phyloP scores from a whole-genome alignment of 2,888 invertebrate genomes.

The Noctua janthe region DNA sequence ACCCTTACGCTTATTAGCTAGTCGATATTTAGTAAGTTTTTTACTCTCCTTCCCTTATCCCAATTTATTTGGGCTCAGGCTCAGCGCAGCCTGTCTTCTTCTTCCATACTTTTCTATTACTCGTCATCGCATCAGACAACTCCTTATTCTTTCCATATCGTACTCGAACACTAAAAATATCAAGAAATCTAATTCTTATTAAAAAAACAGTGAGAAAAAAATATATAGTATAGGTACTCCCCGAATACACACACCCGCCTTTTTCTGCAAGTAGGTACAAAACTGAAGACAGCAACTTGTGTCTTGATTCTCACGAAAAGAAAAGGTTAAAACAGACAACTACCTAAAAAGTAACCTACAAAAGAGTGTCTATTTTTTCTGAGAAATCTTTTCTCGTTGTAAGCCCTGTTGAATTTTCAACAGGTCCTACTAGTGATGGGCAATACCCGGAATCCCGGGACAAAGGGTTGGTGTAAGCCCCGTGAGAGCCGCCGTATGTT shows the following conservation, averaged over 20 bases:
- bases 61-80: too few relatives aligned
- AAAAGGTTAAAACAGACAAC: not conserved
- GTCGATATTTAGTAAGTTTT: not conserved
- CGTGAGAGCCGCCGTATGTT: conserved; percentile 30
- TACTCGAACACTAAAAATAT: not conserved
- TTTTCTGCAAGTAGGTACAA: too few relatives aligned
- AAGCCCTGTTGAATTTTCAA: conserved; percentile 57
- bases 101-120: not conserved
- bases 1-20: not conserved
- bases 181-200: not conserved
- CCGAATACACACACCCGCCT: not conserved
- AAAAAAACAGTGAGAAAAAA: not conserved
- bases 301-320: not conserved
- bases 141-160: not conserved
- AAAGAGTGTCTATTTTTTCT: not conserved
- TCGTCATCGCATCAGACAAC: not conserved
- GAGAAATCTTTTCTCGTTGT: not conserved
- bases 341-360: not conserved
- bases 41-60: too few relatives aligned
- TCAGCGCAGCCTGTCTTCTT: not conserved
- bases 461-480: conserved; percentile 20
- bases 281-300: not conserved
- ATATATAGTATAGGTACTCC: not conserved
- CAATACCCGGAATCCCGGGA: conserved; percentile 17
- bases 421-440: conserved; percentile 27